Base-by-base conservation (phyloP, 1,140 invertebrate genomes). In the Plutomurus gul region DNA sequence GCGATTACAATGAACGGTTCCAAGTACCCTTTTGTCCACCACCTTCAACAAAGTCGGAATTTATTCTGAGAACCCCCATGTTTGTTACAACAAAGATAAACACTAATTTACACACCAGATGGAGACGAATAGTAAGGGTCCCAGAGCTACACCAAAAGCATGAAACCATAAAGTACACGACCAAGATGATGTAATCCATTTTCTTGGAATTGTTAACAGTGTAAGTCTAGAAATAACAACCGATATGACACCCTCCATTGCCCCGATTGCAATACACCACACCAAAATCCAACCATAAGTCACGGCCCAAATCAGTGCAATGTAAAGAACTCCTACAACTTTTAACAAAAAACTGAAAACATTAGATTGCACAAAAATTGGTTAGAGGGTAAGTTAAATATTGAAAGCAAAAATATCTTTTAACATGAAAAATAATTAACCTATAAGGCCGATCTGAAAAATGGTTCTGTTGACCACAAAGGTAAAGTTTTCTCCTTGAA, bases 231-330 rank as follows among this genome's bases (percentile, higher is more conserved):
- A 47, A 70, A 75, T 80, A 0, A 51, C 2, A 3, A 22, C 43
- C n/a, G 56, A 20, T 3, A 82, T 13, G 6, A 51, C 20, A 18
- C 78, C 81, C 74, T 82, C 81, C 8, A 65, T 13, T 16, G 18
- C 18, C 30, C 81, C 81, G 1, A 70, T 25, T 4, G 37, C 25
- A 3, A 46, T 11, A 43, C 70, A 25, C 65, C 77, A 77, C 13
- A 82, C 72, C 5, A 82, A 11, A 10, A 80, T 20, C 81, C 81
- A 82, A 4, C 81, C 81, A 27, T 60, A 80, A 11, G 78, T 82
- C 1, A 20, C 70, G 1, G 72, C 49, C 20, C 36, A 74, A 25
- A n/a, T 10, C 4, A 82, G n/a, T 4, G 18, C 30, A 4, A 79
- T 56, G 39, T 74, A 82, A 18, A 80, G 27, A 47, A 82, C 10